These are phyloP conservation scores for Fragum sueziense DNA, from an alignment of 2,888 invertebrate species.

Conservation along the genomic window DNA sequence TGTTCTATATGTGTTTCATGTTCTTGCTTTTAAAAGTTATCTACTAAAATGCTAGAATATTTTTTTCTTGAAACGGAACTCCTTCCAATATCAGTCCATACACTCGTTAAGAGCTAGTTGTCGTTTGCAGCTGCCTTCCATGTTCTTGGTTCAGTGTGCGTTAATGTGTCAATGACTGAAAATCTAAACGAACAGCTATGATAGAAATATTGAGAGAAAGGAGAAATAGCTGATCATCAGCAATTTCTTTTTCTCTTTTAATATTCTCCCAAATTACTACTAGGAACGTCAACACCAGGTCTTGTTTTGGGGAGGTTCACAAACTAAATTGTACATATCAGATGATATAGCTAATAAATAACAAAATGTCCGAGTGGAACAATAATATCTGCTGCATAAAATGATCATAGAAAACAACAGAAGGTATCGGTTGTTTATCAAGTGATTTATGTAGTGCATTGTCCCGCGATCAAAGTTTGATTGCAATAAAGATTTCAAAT, in stretches of 20 bases:
- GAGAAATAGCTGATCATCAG: no score
- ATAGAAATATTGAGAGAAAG: no score
- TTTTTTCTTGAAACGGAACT: no score
- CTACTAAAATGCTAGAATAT: no score
- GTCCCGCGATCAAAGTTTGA: background rate
- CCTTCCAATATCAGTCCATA: no score
- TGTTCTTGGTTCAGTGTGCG: background rate
- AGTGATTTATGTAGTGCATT: background rate
- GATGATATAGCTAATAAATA: background rate
- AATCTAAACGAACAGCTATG: background rate
- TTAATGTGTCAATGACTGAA: background rate
- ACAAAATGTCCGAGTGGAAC: background rate
- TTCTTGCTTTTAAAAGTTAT: no score
- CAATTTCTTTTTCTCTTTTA: no score
- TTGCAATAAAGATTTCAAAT: background rate
- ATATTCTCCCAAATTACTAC: no score
- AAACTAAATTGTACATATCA: background rate
- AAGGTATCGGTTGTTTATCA: slow-evolving; percentile 18
- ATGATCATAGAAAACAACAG: background rate
- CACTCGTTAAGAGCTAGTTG: no score
- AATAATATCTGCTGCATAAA: background rate
- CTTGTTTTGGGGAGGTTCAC: background rate
- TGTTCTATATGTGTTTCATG: no score
- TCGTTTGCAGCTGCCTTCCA: background rate
- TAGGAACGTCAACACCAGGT: no score